phyloP scores from a whole-genome alignment of 1,140 invertebrate species.

The Drosophila littoralis region DNA sequence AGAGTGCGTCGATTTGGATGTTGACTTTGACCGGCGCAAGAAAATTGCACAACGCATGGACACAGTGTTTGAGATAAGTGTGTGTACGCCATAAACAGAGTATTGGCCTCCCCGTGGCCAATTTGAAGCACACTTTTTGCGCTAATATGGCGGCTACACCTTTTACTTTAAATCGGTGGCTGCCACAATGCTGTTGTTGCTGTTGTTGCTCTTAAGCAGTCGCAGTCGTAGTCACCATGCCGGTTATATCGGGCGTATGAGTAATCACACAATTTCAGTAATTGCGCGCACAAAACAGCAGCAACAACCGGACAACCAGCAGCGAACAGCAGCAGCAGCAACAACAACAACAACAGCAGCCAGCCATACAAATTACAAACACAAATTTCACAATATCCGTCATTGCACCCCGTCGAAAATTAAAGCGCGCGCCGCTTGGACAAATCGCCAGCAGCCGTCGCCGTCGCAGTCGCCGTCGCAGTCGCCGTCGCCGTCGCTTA shows the following conservation, averaged over 20 bases:
- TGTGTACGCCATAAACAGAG: conserved; percentile 66
- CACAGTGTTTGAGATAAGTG: conserved; percentile 28
- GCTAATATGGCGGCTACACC: conserved; percentile 75
- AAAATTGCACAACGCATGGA: conserved; percentile 56
- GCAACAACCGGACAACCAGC: conserved; percentile 36
- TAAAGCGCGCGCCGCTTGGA: conserved; percentile 66
- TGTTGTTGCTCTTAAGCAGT: conserved; percentile 35
- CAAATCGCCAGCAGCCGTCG: conserved; percentile 58
- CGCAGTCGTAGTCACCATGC: conserved; percentile 52
- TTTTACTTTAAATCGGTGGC: conserved; percentile 71
- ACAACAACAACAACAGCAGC: conserved; percentile 40
- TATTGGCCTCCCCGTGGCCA: conserved; percentile 76
- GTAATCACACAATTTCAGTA: conserved; percentile 80
- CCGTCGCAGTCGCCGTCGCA: conserved; percentile 7
- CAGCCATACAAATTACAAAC: conserved; percentile 73
- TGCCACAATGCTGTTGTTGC: conserved; percentile 19
- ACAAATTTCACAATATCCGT: conserved; percentile 80
- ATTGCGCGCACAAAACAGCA: conserved; percentile 67
- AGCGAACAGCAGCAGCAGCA: conserved; percentile 36
- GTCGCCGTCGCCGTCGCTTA: conserved; percentile 4
- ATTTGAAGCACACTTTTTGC: conserved; percentile 79
- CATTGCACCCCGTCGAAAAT: conserved; percentile 78
- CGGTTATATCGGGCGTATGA: conserved; percentile 80
- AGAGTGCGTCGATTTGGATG: conserved; percentile 46
- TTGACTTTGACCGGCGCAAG: conserved; percentile 73